Percentiles rank a stretch among this genome's conserved stretches.
phyloP scores from a whole-genome alignment of 2,888 invertebrate genomes.

The Rotaria socialis region DNA sequence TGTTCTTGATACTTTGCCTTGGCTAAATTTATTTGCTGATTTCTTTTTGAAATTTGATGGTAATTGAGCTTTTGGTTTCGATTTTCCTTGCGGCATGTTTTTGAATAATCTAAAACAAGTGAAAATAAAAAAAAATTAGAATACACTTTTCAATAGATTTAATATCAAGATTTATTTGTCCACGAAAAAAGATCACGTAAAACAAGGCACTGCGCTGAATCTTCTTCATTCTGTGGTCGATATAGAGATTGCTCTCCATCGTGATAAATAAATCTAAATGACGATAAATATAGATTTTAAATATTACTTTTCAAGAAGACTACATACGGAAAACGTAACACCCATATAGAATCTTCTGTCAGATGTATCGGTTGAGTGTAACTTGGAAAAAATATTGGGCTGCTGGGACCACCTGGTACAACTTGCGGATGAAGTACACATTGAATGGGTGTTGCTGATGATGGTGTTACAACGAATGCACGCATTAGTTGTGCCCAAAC shows the following conservation, averaged over 20 bases:
- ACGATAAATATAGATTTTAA: too few relatives aligned
- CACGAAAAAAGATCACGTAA: constrained; percentile 42
- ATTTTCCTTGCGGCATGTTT: constrained; percentile 17
- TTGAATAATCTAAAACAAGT: neutral
- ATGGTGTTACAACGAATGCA: constrained; percentile 37
- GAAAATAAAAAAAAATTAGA: neutral
- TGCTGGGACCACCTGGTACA: constrained; percentile 36
- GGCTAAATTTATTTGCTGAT: neutral
- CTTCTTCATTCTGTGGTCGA: constrained; percentile 44
- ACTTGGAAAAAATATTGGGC: constrained; percentile 42
- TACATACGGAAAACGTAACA: constrained; percentile 42
- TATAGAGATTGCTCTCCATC: constrained; percentile 39
- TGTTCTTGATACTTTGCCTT: neutral
- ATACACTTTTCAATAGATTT: neutral
- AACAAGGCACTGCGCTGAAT: constrained; percentile 40
- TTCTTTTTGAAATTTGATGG: neutral
- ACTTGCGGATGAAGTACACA: constrained; percentile 39
- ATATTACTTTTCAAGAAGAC: too few relatives aligned
- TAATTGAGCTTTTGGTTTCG: neutral
- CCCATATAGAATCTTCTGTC: constrained; percentile 41
- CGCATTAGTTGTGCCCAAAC: constrained; percentile 45
- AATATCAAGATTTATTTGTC: constrained; percentile 17
- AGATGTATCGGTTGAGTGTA: constrained; percentile 37
- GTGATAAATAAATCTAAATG: constrained; percentile 40
- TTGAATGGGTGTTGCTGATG: neutral